Percentiles rank a stretch among this genome's conserved stretches.
These are phyloP conservation scores for Emberiza fucata DNA, from an alignment of 2,113 vertebrate species.

Conservation along the genomic window DNA sequence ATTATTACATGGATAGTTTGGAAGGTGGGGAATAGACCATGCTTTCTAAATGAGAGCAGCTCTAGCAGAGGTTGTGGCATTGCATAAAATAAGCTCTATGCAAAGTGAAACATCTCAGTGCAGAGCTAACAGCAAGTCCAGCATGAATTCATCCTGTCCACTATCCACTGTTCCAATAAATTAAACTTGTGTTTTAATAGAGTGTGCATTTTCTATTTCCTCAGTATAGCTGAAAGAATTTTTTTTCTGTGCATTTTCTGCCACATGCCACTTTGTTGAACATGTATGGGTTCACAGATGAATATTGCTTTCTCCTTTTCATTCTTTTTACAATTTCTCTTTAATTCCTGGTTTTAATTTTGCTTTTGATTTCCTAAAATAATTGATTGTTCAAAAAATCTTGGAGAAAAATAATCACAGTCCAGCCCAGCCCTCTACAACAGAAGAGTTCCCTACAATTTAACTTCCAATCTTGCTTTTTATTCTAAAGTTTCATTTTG, in stretches of 20 bases:
- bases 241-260: neutral
- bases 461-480: neutral
- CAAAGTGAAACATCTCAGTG: neutral
- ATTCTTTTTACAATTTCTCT: neutral
- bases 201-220: neutral
- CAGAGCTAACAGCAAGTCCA: neutral
- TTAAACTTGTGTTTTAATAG: neutral
- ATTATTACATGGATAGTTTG: neutral
- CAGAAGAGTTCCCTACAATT: neutral
- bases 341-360: neutral
- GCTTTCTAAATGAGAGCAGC: neutral
- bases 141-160: accelerated
- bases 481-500: neutral
- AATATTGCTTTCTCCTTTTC: neutral
- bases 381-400: neutral
- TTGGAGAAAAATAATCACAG: neutral
- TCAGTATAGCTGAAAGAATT: neutral
- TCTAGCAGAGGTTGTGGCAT: neutral
- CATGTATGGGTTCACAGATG: accelerated
- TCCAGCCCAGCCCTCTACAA: neutral
- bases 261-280: neutral
- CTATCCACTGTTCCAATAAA: neutral
- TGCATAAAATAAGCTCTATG: neutral
- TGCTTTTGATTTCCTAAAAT: neutral
- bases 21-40: neutral